Evolutionary conservation across 2,888 invertebrate species (phyloP).

Genomic region (Podotricha telesiphe): DNA sequence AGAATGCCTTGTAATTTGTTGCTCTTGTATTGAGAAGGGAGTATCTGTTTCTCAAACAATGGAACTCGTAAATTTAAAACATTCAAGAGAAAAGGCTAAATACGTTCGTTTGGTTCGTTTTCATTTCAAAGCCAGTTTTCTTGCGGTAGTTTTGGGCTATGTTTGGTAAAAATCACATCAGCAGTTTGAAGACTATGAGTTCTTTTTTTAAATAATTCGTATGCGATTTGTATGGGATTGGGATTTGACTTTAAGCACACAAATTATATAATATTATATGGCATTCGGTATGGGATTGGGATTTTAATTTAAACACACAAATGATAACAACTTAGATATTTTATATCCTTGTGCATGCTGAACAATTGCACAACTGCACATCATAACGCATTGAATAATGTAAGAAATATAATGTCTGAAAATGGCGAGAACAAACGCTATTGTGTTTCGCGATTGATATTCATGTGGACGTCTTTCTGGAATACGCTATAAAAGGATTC

Average conservation of each 20-base stretch:
- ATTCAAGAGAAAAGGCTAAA: constrained; percentile 34
- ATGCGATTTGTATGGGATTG: too few species aligned
- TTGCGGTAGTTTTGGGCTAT: too few species aligned
- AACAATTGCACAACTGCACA: constrained; percentile 8
- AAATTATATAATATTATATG: too few species aligned
- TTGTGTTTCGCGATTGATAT: constrained; percentile 44
- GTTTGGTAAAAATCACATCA: too few species aligned
- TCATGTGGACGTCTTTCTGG: constrained; percentile 27
- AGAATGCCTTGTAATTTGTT: constrained; percentile 37
- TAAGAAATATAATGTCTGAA: constrained; percentile 53
- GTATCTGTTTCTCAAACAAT: constrained; percentile 43
- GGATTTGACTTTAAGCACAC: too few species aligned
- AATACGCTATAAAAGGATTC: constrained; percentile 30
- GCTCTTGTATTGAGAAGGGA: constrained; percentile 35
- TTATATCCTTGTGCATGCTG: background rate
- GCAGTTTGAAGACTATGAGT: too few species aligned
- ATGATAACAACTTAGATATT: too few species aligned
- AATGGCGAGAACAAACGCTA: constrained; percentile 48
- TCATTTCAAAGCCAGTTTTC: too few species aligned
- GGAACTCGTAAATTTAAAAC: constrained; percentile 40
- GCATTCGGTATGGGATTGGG: too few species aligned
- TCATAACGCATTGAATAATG: constrained; percentile 52
- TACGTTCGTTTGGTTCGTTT: constrained; percentile 27
- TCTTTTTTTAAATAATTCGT: too few species aligned
- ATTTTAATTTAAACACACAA: background rate